Percentiles rank a stretch among this genome's conserved stretches.
These are phyloP conservation scores for Eurytoma adleriae DNA, from an alignment of 2,888 invertebrate species.

Conservation along the genomic window DNA sequence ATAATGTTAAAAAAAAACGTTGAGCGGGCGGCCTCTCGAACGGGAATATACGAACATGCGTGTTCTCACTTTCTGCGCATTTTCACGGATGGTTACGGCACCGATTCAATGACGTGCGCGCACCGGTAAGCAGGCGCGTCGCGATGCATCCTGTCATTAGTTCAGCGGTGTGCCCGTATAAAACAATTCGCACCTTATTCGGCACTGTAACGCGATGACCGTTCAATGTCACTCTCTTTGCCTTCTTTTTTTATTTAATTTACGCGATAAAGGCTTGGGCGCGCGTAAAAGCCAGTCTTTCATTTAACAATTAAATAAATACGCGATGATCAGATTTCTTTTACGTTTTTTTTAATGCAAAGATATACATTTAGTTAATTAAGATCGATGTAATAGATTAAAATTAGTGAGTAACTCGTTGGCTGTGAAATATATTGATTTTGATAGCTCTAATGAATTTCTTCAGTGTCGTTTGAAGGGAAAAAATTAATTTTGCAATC, in stretches of 20 bases:
- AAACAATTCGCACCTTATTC: constrained; percentile 41
- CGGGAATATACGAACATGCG: not conserved
- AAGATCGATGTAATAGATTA: not conserved
- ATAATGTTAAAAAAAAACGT: not conserved
- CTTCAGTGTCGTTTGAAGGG: not conserved
- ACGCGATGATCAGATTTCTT: too few species aligned
- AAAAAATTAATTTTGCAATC: constrained; percentile 22
- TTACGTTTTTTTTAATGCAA: too few species aligned
- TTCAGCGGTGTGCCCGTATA: not conserved
- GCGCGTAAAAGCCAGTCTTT: not conserved
- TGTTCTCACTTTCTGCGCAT: constrained; percentile 47
- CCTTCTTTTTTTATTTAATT: constrained; percentile 4
- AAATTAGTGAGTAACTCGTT: too few species aligned
- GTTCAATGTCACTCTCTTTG: constrained; percentile 35
- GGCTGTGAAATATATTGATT: too few species aligned
- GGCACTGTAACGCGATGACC: not conserved
- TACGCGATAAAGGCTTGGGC: not conserved
- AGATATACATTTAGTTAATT: too few species aligned
- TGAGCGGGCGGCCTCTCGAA: not conserved
- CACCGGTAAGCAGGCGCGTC: constrained; percentile 34
- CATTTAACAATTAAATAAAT: too few species aligned
- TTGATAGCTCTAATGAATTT: constrained; percentile 1
- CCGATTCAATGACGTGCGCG: not conserved
- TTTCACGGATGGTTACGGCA: constrained; percentile 50
- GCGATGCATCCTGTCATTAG: constrained; percentile 51